phyloP scores from a whole-genome alignment of 2,888 invertebrate genomes.

The Rhynchonema sp. region DNA sequence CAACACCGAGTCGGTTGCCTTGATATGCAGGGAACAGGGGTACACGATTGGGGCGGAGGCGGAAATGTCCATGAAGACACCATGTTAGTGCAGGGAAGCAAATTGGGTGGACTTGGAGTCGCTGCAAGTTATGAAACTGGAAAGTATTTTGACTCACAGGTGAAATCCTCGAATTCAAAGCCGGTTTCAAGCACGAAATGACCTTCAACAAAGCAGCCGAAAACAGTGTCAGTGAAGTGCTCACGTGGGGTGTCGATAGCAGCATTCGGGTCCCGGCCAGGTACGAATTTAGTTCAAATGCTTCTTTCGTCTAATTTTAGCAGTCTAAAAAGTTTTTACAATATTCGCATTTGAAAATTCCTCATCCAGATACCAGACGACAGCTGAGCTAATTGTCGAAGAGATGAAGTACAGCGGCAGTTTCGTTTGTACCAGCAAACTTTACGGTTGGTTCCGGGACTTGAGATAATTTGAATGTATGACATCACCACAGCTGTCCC shows the following conservation, averaged over 20 bases:
- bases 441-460: conserved; percentile 11
- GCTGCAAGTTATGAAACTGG: not conserved
- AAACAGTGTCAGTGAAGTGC: conserved; percentile 27
- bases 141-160: conserved; percentile 12
- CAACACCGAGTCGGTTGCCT: conserved; percentile 22
- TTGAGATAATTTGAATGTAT: not conserved
- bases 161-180: conserved; percentile 30
- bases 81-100: conserved; percentile 20
- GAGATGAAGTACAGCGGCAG: conserved; percentile 33
- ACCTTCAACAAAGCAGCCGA: conserved; percentile 27
- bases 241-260: conserved; percentile 36
- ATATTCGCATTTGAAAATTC: too few species aligned
- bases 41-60: conserved; percentile 31
- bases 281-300: not conserved
- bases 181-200: conserved; percentile 29
- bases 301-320: not conserved
- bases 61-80: conserved; percentile 33
- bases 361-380: conserved; percentile 21
- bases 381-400: conserved; percentile 32
- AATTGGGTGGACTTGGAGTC: not conserved
- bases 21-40: conserved; percentile 24
- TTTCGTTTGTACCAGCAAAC: conserved; percentile 28
- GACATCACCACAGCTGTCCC: not conserved
- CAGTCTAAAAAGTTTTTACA: too few species aligned
- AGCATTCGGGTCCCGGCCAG: conserved; percentile 26